Evolutionary conservation across 1,140 invertebrate species (phyloP), one percentile per base, ranked within the genome.

Genomic region (Dendrolimus kikuchii): DNA sequence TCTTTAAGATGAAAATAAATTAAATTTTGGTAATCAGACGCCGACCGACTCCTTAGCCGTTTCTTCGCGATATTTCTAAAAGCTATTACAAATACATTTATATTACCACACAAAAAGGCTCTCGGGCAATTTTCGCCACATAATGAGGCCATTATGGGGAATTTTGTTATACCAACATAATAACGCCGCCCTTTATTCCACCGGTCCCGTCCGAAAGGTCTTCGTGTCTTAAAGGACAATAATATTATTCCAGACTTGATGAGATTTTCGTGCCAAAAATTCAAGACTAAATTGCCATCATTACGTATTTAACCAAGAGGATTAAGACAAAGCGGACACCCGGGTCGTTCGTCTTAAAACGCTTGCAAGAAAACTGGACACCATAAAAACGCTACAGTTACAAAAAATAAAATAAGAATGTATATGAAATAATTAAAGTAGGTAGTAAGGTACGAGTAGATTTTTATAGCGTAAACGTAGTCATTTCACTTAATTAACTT

Each of bases 111-210:
- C 79, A 86, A 86, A 86, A 86, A 86, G 81, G 72, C 68, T 84
- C 71, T 80, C 71, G 74, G 64, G 72, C 81, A 86, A 86, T 86
- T 86, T 86, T 83, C 83, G 83, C 81, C 83, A 83, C 75, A 83
- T 86, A 85, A 86, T 86, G 72, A 84, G 81, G 77, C 83, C 74
- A 85, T 86, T 84, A 86, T 77, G 78, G 75, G 66, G 81, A 85
- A 86, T 86, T 86, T 82, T 83, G 78, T 83, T 86, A 85, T 82
- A 86, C 83, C 83, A 83, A 85, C 83, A 86, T 85, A 85, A 86
- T 86, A 85, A 81, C 78, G 66, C 77, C 78, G 80, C 66, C 78
- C 77, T 77, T 81, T 83, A 82, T 82, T 79, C 79, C 60, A 64
- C 56, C 73, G 74, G 71, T 77, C 71, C 71, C 60, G 66, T 69